Conservation (phyloP, 2,113 vertebrate species). For the Lampris megalopsis region DNA sequence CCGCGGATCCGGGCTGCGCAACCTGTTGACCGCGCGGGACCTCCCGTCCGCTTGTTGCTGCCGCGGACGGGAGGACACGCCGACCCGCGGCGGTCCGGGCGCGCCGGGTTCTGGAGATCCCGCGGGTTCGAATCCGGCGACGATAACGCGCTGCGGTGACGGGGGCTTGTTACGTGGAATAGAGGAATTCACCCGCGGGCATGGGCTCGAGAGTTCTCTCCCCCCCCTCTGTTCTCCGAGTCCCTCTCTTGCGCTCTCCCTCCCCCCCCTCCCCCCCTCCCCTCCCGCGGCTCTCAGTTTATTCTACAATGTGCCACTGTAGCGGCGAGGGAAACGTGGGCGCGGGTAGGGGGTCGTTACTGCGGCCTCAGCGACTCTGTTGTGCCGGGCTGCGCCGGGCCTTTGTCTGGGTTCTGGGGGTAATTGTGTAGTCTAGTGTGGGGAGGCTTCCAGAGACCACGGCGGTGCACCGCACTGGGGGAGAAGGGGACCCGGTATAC, state of each 20-base stretch:
- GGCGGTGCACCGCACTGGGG: conserved; percentile 76
- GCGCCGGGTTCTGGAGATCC: too few species aligned
- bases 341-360: conserved; percentile 78
- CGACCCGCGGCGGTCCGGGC: too few species aligned
- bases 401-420: conserved; percentile 69
- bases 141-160: too few species aligned
- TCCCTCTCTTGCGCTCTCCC: conserved; percentile 22
- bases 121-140: too few species aligned
- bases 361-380: conserved; percentile 77
- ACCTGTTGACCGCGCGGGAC: too few species aligned
- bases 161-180: too few species aligned
- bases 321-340: conserved; percentile 75
- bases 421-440: conserved; percentile 71
- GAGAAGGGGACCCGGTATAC: conserved; percentile 70
- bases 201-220: conserved; percentile 19
- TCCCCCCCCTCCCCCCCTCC: conserved; percentile 7
- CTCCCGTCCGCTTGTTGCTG: too few species aligned
- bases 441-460: conserved; percentile 70
- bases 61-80: too few species aligned
- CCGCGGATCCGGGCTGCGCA: too few species aligned
- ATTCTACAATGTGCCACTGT: conserved; percentile 72
- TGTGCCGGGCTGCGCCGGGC: conserved; percentile 65
- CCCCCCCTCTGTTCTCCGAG: conserved; percentile 25
- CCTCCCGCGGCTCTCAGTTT: conserved; percentile 34
- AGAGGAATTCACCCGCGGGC: conserved; percentile 59